Percentiles rank a stretch among this genome's conserved stretches.
Conservation (phyloP, 1,140 invertebrate genomes). For the Delia radicum region DNA sequence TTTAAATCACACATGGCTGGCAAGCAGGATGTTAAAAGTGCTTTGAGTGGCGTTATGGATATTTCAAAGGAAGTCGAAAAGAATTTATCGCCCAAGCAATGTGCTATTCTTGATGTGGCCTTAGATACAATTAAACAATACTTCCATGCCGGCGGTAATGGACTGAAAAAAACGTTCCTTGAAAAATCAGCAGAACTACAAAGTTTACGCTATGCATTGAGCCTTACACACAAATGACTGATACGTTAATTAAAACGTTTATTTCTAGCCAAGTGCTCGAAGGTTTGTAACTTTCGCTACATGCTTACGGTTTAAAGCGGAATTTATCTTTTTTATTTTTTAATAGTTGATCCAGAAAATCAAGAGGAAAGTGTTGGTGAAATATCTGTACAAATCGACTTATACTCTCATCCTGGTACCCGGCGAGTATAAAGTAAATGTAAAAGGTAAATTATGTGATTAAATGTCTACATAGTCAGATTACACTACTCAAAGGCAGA, state of each 20-base stretch:
- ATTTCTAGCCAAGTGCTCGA: constrained; percentile 94
- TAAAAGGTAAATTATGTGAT: constrained; percentile 95
- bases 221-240: constrained; percentile 99
- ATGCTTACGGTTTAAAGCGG: not conserved
- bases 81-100: constrained; percentile 97
- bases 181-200: constrained; percentile 97
- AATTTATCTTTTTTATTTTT: constrained; percentile 12
- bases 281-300: constrained; percentile 64
- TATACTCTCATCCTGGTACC: constrained; percentile 98
- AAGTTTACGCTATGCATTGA: constrained; percentile 94
- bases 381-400: constrained; percentile 95
- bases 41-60: constrained; percentile 92
- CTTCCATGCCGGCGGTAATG: constrained; percentile 97
- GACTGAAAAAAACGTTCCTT: constrained; percentile 98
- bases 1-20: constrained; percentile 92
- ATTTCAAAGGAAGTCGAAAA: constrained; percentile 93
- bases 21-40: constrained; percentile 92
- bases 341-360: constrained; percentile 65
- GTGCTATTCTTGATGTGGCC: constrained; percentile 95
- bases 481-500: too few species aligned
- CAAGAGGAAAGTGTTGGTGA: constrained; percentile 93
- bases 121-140: constrained; percentile 98
- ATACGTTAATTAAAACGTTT: constrained; percentile 98
- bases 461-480: too few species aligned
- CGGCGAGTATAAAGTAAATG: constrained; percentile 98